Percentiles rank a stretch among this genome's conserved stretches.
Conservation (phyloP, 2,888 invertebrate species). For the Perizoma affinitatum region DNA sequence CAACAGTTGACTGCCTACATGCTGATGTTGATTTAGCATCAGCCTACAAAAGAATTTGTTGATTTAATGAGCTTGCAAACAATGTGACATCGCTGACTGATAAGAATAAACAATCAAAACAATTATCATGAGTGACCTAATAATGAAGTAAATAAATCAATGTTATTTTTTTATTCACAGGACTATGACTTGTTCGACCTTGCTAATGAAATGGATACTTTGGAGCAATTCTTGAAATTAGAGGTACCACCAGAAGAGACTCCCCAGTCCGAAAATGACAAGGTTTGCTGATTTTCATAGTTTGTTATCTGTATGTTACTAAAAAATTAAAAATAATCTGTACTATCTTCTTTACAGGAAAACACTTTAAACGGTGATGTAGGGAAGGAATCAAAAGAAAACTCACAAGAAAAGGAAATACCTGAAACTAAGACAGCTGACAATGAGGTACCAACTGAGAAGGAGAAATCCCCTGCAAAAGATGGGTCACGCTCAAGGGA, state of each 20-base stretch:
- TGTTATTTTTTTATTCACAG: conserved; percentile 73
- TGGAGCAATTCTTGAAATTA: conserved; percentile 94
- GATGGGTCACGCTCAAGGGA: conserved; percentile 48
- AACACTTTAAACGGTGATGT: conserved; percentile 66
- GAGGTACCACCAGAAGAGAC: conserved; percentile 82
- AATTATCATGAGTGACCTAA: conserved; percentile 13
- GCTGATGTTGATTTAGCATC: conserved; percentile 33
- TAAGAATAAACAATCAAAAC: conserved; percentile 20
- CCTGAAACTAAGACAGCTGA: conserved; percentile 40
- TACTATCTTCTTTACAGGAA: conserved; percentile 25
- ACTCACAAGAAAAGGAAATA: conserved; percentile 59
- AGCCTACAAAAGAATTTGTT: conserved; percentile 35
- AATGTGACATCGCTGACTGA: conserved; percentile 17
- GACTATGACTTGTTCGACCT: conserved; percentile 97
- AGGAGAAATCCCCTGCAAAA: conserved; percentile 49
- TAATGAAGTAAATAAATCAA: conserved; percentile 21
- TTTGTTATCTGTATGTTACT: neutral
- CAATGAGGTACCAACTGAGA: conserved; percentile 44
- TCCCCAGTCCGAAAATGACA: conserved; percentile 55
- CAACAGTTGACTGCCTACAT: conserved; percentile 26
- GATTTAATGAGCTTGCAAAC: conserved; percentile 32
- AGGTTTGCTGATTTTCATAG: conserved; percentile 41
- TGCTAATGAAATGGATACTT: conserved; percentile 94
- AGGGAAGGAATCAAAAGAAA: conserved; percentile 61
- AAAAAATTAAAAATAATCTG: neutral